Conservation (phyloP, 2,113 vertebrate genomes). For the Paradoxurus hermaphroditus region DNA sequence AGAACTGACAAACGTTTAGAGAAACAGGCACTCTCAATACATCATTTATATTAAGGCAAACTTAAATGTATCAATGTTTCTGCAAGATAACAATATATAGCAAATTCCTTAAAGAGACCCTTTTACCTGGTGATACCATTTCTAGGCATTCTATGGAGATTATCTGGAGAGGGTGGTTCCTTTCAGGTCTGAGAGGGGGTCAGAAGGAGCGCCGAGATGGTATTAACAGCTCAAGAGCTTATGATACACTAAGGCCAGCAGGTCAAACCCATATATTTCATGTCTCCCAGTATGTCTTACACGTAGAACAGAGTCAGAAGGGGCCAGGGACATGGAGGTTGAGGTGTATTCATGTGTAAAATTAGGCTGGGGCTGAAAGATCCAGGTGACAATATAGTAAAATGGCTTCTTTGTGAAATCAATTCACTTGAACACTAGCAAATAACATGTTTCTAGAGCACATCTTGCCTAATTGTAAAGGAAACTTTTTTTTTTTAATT, state of each 20-base stretch:
- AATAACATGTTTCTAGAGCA: constrained; percentile 19
- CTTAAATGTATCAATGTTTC: not conserved
- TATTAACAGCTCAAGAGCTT: not conserved
- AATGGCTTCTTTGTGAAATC: not conserved
- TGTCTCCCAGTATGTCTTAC: not conserved
- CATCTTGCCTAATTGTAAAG: not conserved
- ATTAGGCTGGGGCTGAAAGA: not conserved
- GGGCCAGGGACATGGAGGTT: not conserved
- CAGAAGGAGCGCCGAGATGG: not conserved
- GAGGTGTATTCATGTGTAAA: not conserved
- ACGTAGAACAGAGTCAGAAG: not conserved
- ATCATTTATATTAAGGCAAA: constrained; percentile 22
- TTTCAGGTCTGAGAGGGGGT: not conserved
- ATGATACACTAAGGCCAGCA: not conserved
- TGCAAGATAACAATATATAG: not conserved
- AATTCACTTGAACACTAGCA: not conserved
- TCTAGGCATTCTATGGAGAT: not conserved
- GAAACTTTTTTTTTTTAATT: not conserved
- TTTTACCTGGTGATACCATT: not conserved
- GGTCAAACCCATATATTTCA: not conserved
- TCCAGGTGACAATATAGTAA: not conserved
- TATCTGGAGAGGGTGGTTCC: not conserved
- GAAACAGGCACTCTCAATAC: not conserved
- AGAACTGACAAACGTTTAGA: constrained; percentile 11
- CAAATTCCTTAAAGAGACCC: not conserved